These are phyloP conservation scores for Amphiduros pacificus DNA, from an alignment of 2,888 invertebrate species.

Conservation along the genomic window DNA sequence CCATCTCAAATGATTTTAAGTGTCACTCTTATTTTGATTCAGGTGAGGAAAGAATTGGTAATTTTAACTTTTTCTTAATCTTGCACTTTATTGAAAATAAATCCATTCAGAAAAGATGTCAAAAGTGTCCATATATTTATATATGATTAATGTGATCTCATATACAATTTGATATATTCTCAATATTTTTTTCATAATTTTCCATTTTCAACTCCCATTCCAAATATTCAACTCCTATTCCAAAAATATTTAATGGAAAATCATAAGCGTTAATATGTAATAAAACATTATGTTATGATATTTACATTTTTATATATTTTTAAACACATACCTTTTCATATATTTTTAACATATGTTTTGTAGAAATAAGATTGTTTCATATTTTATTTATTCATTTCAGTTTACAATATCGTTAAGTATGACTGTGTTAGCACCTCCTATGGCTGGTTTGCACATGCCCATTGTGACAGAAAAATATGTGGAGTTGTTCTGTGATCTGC, in stretches of 20 bases:
- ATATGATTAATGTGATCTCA: background rate
- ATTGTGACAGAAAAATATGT: constrained; percentile 36
- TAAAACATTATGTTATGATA: background rate
- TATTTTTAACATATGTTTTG: no score
- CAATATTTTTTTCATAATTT: background rate
- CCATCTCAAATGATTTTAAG: constrained; percentile 35
- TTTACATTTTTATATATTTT: no score
- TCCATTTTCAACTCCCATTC: no score
- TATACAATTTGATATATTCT: background rate
- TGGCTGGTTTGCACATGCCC: constrained; percentile 34
- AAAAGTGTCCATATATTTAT: background rate
- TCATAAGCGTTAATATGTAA: background rate
- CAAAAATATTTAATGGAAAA: background rate
- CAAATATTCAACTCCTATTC: no score
- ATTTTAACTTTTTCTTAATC: background rate
- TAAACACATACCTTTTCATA: no score
- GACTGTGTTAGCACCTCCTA: constrained; percentile 14
- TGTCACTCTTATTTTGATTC: no score
- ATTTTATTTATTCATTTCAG: constrained; percentile 1
- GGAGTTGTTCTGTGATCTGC: constrained; percentile 40
- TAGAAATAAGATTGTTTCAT: no score
- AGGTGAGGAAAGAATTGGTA: no score
- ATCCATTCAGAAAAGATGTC: background rate
- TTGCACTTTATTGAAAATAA: background rate
- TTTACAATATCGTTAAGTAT: constrained; percentile 8